phyloP scores from a whole-genome alignment of 2,888 invertebrate species.

The Hyalella azteca region DNA sequence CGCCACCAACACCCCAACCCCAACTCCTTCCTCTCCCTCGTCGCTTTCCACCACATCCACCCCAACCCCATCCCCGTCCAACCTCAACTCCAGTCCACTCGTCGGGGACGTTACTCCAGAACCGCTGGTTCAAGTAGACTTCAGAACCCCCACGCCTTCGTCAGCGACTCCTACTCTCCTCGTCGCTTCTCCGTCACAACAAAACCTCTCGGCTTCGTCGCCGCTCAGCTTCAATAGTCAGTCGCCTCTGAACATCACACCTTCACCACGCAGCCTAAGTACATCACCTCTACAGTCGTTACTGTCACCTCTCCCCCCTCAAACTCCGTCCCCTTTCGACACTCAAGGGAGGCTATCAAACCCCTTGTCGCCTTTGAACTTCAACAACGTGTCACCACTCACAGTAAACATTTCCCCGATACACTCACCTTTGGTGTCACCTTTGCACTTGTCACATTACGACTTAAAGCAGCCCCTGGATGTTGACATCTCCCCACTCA shows the following conservation, averaged over 20 bases:
- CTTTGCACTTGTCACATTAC: not conserved
- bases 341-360: not conserved
- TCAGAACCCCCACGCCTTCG: conserved; percentile 27
- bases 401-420: conserved; percentile 23
- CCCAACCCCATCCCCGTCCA: conserved; percentile 14
- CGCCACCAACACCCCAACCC: conserved; percentile 36
- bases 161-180: conserved; percentile 33
- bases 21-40: conserved; percentile 33
- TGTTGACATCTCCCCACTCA: conserved; percentile 35
- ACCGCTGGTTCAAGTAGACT: conserved; percentile 25
- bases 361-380: conserved; percentile 23
- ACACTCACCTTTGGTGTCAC: conserved; percentile 3
- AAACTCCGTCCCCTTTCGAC: conserved; percentile 11
- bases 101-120: conserved; percentile 6
- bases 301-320: not conserved
- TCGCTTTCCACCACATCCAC: conserved; percentile 35
- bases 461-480: not conserved
- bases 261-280: conserved; percentile 33
- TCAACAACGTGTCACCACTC: conserved; percentile 29
- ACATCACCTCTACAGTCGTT: conserved; percentile 22
- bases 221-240: conserved; percentile 31
- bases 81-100: conserved; percentile 2
- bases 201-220: conserved; percentile 16
- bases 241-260: conserved; percentile 19
- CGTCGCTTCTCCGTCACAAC: conserved; percentile 3